phyloP scores from a whole-genome alignment of 2,888 invertebrate genomes.

The Cantharis flavilabris region DNA sequence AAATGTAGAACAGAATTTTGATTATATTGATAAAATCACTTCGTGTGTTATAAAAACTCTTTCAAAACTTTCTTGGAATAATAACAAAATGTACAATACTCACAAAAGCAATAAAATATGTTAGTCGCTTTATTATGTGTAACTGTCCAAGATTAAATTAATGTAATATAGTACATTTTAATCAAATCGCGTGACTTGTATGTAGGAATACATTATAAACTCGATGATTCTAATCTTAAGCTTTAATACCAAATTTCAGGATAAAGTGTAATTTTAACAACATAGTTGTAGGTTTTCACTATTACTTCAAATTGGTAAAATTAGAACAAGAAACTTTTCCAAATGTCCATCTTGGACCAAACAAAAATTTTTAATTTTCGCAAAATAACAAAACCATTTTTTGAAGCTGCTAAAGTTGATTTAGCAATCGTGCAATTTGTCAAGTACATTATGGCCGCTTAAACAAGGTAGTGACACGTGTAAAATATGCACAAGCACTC shows the following conservation, averaged over 20 bases:
- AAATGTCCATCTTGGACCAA: background rate
- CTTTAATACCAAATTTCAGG: constrained; percentile 19
- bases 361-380: background rate
- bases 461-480: constrained; percentile 51
- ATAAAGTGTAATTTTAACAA: constrained; percentile 17
- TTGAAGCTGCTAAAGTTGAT: background rate
- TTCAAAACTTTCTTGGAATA: background rate
- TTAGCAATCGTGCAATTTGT: constrained; percentile 37
- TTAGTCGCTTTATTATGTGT: constrained; percentile 1
- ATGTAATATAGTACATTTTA: constrained; percentile 20
- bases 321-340: too few species aligned
- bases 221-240: constrained; percentile 16
- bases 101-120: background rate
- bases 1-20: background rate
- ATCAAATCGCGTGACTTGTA: constrained; percentile 18
- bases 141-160: constrained; percentile 18
- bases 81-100: background rate
- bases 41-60: background rate
- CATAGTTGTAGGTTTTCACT: constrained; percentile 6
- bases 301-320: background rate
- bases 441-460: constrained; percentile 49
- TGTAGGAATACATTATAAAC: constrained; percentile 20
- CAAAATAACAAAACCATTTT: background rate
- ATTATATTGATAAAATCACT: background rate
- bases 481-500: constrained; percentile 52